Percentiles rank a stretch among this genome's conserved stretches.
Evolutionary conservation across 2,888 invertebrate genomes (phyloP).

Genomic region (Rhimphoctona megacephalus): DNA sequence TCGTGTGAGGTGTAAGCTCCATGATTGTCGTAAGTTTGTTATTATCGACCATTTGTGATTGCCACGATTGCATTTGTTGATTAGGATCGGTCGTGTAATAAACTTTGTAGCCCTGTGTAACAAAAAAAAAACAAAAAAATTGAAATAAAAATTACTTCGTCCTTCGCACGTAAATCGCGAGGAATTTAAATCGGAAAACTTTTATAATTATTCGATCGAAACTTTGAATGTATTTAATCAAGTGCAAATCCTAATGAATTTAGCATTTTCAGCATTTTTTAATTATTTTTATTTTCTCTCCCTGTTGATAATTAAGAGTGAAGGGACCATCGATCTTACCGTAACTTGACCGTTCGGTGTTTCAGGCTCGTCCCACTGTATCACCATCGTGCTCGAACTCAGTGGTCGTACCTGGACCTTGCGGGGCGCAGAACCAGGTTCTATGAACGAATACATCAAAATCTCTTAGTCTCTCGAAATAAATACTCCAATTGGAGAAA

Average conservation of each 20-base stretch:
- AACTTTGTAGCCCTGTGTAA: conserved; percentile 96
- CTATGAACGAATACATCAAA: conserved; percentile 85
- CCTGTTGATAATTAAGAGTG: conserved; percentile 32
- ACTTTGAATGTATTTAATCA: neutral
- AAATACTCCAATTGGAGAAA: neutral
- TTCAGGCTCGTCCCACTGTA: conserved; percentile 99
- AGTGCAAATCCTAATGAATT: neutral
- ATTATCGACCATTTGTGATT: conserved; percentile 96
- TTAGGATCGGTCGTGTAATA: conserved; percentile 97
- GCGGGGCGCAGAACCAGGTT: conserved; percentile 97
- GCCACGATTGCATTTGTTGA: conserved; percentile 95
- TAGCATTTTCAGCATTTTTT: neutral
- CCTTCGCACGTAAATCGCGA: neutral
- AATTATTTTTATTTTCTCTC: neutral
- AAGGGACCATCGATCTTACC: conserved; percentile 86
- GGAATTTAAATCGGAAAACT: neutral
- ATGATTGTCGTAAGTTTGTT: conserved; percentile 96
- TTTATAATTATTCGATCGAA: neutral
- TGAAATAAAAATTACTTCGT: neutral
- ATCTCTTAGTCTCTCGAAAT: conserved; percentile 18
- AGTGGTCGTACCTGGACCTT: conserved; percentile 97
- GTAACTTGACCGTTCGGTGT: conserved; percentile 99
- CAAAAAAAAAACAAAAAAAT: conserved; percentile 15
- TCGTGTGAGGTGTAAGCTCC: conserved; percentile 95
- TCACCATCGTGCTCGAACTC: conserved; percentile 98